phyloP scores from a whole-genome alignment of 1,140 invertebrate species.

The Cyrtorhinus lividipennis region DNA sequence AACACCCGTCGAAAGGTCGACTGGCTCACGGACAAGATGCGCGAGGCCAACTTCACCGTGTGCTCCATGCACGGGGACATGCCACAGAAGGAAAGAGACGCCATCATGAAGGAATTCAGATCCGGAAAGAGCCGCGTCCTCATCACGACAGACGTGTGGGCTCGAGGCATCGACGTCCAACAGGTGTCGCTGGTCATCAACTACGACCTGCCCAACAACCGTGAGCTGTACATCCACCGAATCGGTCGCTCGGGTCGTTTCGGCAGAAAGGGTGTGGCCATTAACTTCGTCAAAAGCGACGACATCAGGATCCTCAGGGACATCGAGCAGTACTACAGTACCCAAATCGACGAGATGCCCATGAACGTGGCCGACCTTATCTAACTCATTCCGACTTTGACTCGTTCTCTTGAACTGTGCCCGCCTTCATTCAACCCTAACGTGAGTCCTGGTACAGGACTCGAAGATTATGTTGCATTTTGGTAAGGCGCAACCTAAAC shows the following conservation, averaged over 20 bases:
- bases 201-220: slow-evolving; percentile 98
- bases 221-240: slow-evolving; percentile 97
- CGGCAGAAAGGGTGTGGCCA: slow-evolving; percentile 97
- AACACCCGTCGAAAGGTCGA: slow-evolving; percentile 98
- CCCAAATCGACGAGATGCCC: slow-evolving; percentile 99
- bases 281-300: slow-evolving; percentile 99
- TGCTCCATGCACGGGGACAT: slow-evolving; percentile 99
- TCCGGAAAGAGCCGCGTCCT: slow-evolving; percentile 91
- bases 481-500: too few species aligned
- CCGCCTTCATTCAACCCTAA: slow-evolving; percentile 14
- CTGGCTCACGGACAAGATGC: slow-evolving; percentile 96
- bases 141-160: slow-evolving; percentile 99
- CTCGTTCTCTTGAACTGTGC: background rate
- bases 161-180: slow-evolving; percentile 96
- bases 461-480: background rate
- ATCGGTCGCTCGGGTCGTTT: slow-evolving; percentile 96
- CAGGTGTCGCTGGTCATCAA: slow-evolving; percentile 97
- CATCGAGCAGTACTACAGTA: slow-evolving; percentile 99
- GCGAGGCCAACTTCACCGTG: slow-evolving; percentile 98
- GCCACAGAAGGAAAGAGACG: slow-evolving; percentile 98
- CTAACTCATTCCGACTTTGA: background rate
- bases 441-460: background rate
- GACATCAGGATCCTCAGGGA: slow-evolving; percentile 97
- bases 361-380: slow-evolving; percentile 65
- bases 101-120: slow-evolving; percentile 99